Percentiles rank a stretch among this genome's conserved stretches.
Conservation (phyloP, 2,888 invertebrate genomes). For the Opisthograptis luteolata region DNA sequence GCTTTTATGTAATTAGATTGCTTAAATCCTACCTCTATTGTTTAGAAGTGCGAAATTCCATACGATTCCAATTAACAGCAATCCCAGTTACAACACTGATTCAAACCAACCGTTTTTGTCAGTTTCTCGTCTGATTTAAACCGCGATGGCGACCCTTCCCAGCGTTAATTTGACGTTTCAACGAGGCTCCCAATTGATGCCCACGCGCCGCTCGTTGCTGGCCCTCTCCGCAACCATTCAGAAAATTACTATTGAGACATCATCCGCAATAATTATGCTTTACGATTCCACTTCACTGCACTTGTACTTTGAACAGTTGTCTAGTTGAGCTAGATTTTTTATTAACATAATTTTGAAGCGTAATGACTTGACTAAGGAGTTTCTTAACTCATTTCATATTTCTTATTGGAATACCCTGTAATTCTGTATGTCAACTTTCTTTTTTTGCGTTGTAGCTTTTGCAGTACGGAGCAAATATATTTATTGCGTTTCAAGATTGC, state of each 20-base stretch:
- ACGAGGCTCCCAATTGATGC: constrained; percentile 73
- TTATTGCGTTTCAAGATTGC: no score
- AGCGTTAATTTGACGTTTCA: constrained; percentile 72
- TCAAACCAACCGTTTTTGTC: background rate
- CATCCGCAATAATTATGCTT: constrained; percentile 64
- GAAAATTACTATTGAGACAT: constrained; percentile 75
- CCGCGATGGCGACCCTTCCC: constrained; percentile 54
- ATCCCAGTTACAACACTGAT: background rate
- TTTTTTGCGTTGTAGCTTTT: no score
- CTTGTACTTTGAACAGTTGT: constrained; percentile 29
- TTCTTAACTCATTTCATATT: no score
- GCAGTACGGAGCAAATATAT: no score
- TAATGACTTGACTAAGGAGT: no score
- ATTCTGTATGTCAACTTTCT: no score
- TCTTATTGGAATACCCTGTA: no score
- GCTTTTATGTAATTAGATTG: no score
- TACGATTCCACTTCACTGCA: constrained; percentile 44
- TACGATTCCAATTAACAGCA: background rate
- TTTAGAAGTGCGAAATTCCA: no score
- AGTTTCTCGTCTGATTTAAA: background rate
- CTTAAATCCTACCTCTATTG: no score
- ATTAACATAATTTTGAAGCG: background rate
- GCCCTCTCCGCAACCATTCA: constrained; percentile 68
- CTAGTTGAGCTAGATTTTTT: constrained; percentile 3
- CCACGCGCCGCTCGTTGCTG: constrained; percentile 66